phyloP scores from a whole-genome alignment of 2,888 invertebrate species.

The Cetonia aurata region DNA sequence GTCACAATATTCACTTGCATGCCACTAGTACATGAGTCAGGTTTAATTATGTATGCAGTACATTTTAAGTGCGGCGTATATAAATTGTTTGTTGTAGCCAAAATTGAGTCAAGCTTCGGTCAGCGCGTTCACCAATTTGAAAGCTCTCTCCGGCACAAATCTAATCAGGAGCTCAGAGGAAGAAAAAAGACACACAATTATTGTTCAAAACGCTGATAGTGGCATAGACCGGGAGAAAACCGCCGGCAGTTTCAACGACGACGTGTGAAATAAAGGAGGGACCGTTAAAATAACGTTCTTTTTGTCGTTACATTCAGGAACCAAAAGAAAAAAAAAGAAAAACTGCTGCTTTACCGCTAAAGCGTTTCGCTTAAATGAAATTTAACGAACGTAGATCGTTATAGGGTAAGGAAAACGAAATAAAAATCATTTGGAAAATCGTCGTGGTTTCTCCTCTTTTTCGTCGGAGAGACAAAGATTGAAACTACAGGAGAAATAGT shows the following conservation, averaged over 20 bases:
- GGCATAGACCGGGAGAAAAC: constrained; percentile 6
- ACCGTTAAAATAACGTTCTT: constrained; percentile 34
- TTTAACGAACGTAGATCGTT: constrained; percentile 32
- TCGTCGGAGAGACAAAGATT: too few species aligned
- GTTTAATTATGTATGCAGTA: constrained; percentile 54
- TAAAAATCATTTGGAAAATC: constrained; percentile 2
- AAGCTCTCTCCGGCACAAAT: constrained; percentile 48
- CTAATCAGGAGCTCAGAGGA: constrained; percentile 46
- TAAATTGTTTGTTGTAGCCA: constrained; percentile 55
- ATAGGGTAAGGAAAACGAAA: background rate
- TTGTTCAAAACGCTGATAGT: constrained; percentile 32
- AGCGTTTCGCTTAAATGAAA: constrained; percentile 23
- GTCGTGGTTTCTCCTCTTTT: background rate
- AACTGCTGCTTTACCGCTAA: constrained; percentile 6
- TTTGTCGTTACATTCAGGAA: constrained; percentile 14
- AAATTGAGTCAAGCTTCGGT: constrained; percentile 52
- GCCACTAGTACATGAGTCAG: constrained; percentile 36
- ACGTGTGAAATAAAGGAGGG: constrained; percentile 23
- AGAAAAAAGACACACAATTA: constrained; percentile 38
- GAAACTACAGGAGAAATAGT: too few species aligned
- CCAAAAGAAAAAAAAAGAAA: background rate
- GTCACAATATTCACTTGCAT: too few species aligned
- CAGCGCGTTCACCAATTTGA: constrained; percentile 39
- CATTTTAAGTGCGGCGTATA: constrained; percentile 51
- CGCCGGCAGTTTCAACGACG: constrained; percentile 13